Base-by-base conservation (phyloP, 2,113 vertebrate species). In the Camelus dromedarius region DNA sequence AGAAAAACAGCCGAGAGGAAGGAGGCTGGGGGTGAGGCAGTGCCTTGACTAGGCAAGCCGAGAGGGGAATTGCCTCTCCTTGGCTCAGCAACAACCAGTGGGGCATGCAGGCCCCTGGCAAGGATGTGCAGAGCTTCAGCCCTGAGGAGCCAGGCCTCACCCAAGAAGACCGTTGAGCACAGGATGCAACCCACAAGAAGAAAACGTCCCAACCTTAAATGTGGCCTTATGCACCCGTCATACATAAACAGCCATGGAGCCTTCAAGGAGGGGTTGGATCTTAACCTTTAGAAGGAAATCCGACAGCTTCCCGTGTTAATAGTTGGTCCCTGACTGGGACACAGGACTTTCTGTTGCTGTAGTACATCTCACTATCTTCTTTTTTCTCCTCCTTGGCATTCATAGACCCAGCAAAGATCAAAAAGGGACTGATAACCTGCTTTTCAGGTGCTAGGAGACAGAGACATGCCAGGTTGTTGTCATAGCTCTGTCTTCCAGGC, bases 371-470 rank as follows among this genome's bases (percentile, higher is more conserved):
- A 7, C 86, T 56, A 6, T 22, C 89, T 35, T 81, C 60, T 72
- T 89, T 28, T 38, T 42, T 28, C 80, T 89, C 50, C 20, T 88
- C 28, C 18, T 48, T 28, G 48, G 75, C 60, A 2, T 42, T 72
- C 42, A 4, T 2, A 70, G 76, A 56, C 42, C 75, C 84, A 64
- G 16, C 30, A 50, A 26, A 56, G 58, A 76, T 22, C 16, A 54
- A 50, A 75, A 58, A 84, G 28, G 72, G n/a, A n/a, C 10, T 4
- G 16, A 16, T 66, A 54, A 89, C 38, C 91, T 56, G 85, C 73
- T 88, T 86, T 69, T 89, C 66, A 93, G 94, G 92, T 79, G 72
- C 79, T 73, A 42, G 64, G 69, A 82, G 66, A 56, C 6, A 19
- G 38, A 54, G 42, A 52, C 52, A 28, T 10, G 30, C 84, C 90